Evolutionary conservation across 1,140 invertebrate species (phyloP).

Genomic region (Phymorhynchus buccinoides): DNA sequence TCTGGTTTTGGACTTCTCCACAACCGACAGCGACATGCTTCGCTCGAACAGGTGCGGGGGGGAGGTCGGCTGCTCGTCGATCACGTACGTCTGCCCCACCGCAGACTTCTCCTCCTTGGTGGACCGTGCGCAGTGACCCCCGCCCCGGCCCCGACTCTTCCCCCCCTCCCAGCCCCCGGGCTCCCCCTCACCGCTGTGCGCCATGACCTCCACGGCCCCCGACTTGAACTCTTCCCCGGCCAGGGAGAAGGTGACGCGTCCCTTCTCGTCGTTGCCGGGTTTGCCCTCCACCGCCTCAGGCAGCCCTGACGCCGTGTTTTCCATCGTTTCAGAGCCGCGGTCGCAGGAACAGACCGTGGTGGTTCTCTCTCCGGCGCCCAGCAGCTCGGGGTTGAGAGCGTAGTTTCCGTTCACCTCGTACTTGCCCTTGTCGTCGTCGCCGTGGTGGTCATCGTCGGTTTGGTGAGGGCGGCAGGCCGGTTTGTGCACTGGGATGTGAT

Average conservation of each 20-base stretch:
- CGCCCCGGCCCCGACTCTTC: constrained; percentile 30
- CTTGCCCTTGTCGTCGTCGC: constrained; percentile 15
- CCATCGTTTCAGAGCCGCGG: neutral
- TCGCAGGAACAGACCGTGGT: constrained; percentile 23
- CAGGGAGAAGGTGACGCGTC: neutral
- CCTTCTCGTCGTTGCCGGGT: neutral
- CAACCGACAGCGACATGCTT: constrained; percentile 32
- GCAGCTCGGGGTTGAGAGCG: constrained; percentile 30
- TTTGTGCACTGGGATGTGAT: constrained; percentile 41
- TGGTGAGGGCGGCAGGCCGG: neutral
- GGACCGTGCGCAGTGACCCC: constrained; percentile 22
- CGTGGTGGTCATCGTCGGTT: neutral
- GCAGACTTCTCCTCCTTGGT: neutral
- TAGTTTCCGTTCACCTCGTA: constrained; percentile 43
- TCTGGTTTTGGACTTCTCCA: constrained; percentile 27
- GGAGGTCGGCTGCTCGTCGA: neutral
- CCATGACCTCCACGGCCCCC: neutral
- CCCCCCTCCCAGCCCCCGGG: constrained; percentile 15
- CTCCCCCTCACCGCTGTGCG: neutral
- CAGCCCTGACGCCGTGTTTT: neutral
- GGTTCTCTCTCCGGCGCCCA: neutral
- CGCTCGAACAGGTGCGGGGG: constrained; percentile 35
- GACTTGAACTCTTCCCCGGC: neutral
- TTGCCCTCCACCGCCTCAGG: neutral
- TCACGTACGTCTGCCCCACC: neutral